Evolutionary conservation across 2,797 vertebrate species (phyloP), one percentile per base, ranked within the genome.

Genomic region (Halcyon smyrnensis): DNA sequence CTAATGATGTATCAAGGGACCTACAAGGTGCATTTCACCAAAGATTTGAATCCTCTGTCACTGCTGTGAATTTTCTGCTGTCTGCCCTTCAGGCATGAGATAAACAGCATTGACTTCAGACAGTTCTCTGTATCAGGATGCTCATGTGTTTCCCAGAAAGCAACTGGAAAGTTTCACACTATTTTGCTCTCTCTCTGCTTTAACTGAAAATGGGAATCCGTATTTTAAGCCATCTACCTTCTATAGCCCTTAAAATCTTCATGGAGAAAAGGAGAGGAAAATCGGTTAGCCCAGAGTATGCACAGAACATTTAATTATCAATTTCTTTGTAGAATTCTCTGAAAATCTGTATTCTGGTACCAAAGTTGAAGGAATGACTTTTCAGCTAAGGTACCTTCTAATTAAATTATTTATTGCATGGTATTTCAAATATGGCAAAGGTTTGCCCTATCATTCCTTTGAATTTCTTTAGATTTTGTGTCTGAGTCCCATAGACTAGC

Each of bases 1-100:
- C 70, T 96, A 96, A 95, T 91, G 91, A 93, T 95, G 91, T 48
- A 89, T 70, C 77, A 82, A 70, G 70, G 80, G 87, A 93, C 48
- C 25, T 74, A 4, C 69, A 69, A 84, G 37, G 28, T 70, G 36
- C 18, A 43, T 70, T 76, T 90, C 9, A 3, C 59, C 48, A 37
- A 70, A 86, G 67, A 79, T 82, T 90, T 88, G 48, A 48, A 37
- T 86, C 84, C 60, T 57, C 15, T 65, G 10, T 57, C 30, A 43
- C 70, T 95, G 43, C 27, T 77, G 67, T 76, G 89, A 90, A 39
- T 77, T 77, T 45, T 93, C 43, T 84, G 28, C 46, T 86, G 6
- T 65, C 50, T 95, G 50, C 65, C 71, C 69, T 84, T 94, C 1
- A 2, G 77, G 63, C 80, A 79, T 64, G 73, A 88, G 20, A 60